Evolutionary conservation across 2,113 vertebrate genomes (phyloP), one percentile per base, ranked within the genome.

Genomic region (human (Homo sapiens)): DNA sequence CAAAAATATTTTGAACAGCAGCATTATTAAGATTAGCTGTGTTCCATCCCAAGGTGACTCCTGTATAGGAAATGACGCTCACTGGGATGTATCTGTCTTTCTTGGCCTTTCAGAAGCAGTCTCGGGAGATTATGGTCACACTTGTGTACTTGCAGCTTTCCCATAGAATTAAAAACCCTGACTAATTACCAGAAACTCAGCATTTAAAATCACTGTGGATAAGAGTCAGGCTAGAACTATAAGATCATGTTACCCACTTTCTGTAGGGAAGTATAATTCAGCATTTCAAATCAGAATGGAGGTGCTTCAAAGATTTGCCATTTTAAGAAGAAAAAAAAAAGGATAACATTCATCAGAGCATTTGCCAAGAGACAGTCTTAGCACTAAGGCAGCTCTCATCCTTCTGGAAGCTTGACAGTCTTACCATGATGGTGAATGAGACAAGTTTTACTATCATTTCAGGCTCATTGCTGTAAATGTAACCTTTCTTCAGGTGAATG

Each of bases 401-500:
- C 43, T 0, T 6, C 35, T 13, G 8, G 84, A 52, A 73, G 1
- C 64, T 20, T 50, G 22, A 0, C 0, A 0, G 1, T 76, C 43
- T 40, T 13, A 9, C 66, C 18, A 1, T 1, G 0, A 23, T 1
- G 10, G 48, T 6, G 5, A 6, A 72, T 23, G 35, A 23, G 38
- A 30, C 30, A n/a, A 93, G 43, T 80, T 93, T 94, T 20, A 73
- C 68, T 7, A 11, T 86, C 83, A 40, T 97, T 73, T 75, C 70
- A 68, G 95, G 16, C 55, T 95, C 82, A 30, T 84, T 82, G 52
- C 79, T 96, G 43, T 43, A 96, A 73, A 30, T 4, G 84, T 75
- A 57, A 81, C 70, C 82, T 76, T 93, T 88, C 64, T 97, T 97
- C 32, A 81, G 89, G 45, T 93, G 82, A 95, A 89, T 94, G 16